phyloP scores from a whole-genome alignment of 2,113 vertebrate species.

The Oceanodroma tethys region DNA sequence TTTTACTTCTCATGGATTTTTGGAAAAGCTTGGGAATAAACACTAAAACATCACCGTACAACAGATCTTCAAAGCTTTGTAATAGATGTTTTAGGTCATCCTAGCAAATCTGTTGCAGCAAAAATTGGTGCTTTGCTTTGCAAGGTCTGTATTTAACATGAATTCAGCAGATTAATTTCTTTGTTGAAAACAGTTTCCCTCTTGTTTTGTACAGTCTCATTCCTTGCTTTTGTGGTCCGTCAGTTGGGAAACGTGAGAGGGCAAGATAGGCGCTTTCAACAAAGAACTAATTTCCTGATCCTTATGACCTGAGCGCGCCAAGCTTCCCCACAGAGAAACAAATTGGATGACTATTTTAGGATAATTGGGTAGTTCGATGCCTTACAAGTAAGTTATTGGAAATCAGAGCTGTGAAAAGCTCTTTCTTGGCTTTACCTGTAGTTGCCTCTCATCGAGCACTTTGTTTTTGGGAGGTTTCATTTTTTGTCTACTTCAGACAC shows the following conservation, averaged over 20 bases:
- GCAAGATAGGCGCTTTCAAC: background rate
- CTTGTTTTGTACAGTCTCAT: background rate
- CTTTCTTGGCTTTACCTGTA: slow-evolving; percentile 28
- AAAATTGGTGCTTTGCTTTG: background rate
- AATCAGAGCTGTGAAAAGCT: slow-evolving; percentile 49
- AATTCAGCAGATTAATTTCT: background rate
- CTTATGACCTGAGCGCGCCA: slow-evolving; percentile 20
- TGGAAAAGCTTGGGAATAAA: background rate
- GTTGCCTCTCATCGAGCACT: background rate
- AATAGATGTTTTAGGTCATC: background rate
- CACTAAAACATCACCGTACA: background rate
- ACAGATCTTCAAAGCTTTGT: background rate
- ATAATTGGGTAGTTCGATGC: slow-evolving; percentile 59
- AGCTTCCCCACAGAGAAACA: slow-evolving; percentile 64
- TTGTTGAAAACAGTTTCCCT: background rate
- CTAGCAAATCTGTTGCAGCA: background rate
- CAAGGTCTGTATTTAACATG: background rate
- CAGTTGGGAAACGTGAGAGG: slow-evolving; percentile 44
- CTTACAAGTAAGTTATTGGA: slow-evolving; percentile 51
- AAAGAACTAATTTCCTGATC: slow-evolving; percentile 54
- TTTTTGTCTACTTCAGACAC: background rate
- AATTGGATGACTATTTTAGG: slow-evolving; percentile 64
- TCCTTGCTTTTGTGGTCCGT: background rate
- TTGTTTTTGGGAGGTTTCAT: background rate
- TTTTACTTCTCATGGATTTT: background rate